A percentile compares a stretch with the other conserved stretches of the same genome.
These are phyloP conservation scores for Dicentrarchus labrax DNA, from an alignment of 2,113 vertebrate genomes.

Conservation along the genomic window DNA sequence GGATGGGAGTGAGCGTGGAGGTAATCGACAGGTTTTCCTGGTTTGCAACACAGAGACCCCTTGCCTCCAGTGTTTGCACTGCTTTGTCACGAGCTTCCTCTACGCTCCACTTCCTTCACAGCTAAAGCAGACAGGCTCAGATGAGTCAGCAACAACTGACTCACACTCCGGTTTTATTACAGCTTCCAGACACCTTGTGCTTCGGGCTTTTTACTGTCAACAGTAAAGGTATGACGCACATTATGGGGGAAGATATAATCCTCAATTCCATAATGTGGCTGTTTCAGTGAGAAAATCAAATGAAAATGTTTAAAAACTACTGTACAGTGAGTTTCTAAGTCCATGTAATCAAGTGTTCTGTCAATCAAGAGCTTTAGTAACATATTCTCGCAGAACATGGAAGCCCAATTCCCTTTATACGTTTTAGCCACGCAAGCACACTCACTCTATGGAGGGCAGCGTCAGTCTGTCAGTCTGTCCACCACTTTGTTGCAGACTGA, in stretches of 20 bases:
- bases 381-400: neutral
- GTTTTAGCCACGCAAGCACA: neutral
- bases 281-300: neutral
- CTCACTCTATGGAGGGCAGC: neutral
- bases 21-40: constrained; percentile 66
- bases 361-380: neutral
- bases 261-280: neutral
- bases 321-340: too few relatives aligned
- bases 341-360: neutral
- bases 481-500: too few relatives aligned
- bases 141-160: constrained; percentile 75
- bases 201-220: constrained; percentile 49
- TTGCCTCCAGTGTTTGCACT: constrained; percentile 50
- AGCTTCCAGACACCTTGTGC: constrained; percentile 63
- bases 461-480: neutral
- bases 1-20: constrained; percentile 68
- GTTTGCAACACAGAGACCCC: constrained; percentile 46
- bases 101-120: constrained; percentile 63
- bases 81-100: constrained; percentile 74
- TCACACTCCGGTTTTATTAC: constrained; percentile 61
- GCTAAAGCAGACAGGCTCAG: constrained; percentile 58
- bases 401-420: too few relatives aligned
- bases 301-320: neutral
- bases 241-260: neutral
- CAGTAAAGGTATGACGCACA: constrained; percentile 21